These are phyloP conservation scores for Pogoniulus pusillus DNA, from an alignment of 2,797 vertebrate species.

Conservation along the genomic window DNA sequence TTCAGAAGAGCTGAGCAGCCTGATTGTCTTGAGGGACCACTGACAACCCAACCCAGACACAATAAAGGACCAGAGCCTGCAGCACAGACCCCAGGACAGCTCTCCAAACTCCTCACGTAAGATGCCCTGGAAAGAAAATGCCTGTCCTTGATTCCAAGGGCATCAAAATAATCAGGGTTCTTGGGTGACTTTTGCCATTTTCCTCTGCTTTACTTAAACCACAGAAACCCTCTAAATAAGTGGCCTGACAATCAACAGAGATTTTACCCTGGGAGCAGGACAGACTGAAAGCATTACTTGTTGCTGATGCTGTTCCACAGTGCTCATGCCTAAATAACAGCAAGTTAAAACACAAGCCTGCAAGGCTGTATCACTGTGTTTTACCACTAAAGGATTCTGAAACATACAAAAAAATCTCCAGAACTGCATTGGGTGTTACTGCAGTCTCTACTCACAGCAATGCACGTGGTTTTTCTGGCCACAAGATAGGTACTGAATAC, in stretches of 20 bases:
- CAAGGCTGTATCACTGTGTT: neutral
- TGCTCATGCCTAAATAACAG: constrained; percentile 14
- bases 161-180: neutral
- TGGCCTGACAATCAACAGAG: neutral
- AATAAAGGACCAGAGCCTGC: neutral
- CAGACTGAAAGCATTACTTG: neutral
- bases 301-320: neutral
- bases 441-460: constrained; percentile 4
- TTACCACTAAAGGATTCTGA: neutral
- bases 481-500: neutral
- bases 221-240: neutral
- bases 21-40: neutral
- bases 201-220: neutral
- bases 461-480: neutral
- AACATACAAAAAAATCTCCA: neutral
- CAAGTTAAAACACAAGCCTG: neutral
- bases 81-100: neutral
- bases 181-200: neutral
- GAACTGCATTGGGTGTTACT: neutral
- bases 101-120: neutral
- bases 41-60: neutral
- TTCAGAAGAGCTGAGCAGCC: neutral
- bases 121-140: neutral
- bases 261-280: neutral
- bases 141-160: neutral